phyloP scores from a whole-genome alignment of 2,797 vertebrate species.

The Anguilla megastoma region DNA sequence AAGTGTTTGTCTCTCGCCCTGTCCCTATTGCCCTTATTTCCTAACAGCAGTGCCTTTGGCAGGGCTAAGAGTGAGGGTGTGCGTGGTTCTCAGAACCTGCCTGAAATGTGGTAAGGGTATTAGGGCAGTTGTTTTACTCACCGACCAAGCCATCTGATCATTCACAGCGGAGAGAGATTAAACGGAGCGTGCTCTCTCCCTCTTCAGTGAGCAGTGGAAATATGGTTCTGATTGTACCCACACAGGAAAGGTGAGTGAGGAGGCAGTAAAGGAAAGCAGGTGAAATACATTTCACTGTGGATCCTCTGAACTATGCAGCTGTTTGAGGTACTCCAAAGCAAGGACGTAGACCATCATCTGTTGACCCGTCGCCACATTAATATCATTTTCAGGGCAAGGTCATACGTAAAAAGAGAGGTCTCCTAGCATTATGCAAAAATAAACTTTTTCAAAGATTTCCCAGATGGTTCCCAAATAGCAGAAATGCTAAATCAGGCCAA shows the following conservation, averaged over 20 bases:
- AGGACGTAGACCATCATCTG: background rate
- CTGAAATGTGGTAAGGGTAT: background rate
- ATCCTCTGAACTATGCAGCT: background rate
- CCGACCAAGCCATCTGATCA: slow-evolving; percentile 52
- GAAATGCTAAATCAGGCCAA: slow-evolving; percentile 55
- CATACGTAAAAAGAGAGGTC: slow-evolving; percentile 34
- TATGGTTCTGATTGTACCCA: background rate
- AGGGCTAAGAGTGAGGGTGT: background rate
- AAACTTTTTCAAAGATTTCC: slow-evolving; percentile 25
- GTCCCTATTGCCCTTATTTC: background rate
- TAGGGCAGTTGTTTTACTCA: slow-evolving; percentile 47
- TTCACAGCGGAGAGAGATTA: slow-evolving; percentile 49
- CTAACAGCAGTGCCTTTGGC: background rate
- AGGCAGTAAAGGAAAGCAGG: background rate
- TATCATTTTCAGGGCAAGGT: slow-evolving; percentile 55
- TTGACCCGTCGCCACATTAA: background rate
- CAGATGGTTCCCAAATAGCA: slow-evolving; percentile 37
- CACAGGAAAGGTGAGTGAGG: slow-evolving; percentile 16
- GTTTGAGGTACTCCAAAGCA: background rate
- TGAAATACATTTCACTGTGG: background rate
- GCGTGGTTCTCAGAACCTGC: background rate
- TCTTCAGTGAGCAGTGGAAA: slow-evolving; percentile 33
- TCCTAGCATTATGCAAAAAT: slow-evolving; percentile 7
- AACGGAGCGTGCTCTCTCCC: slow-evolving; percentile 44
- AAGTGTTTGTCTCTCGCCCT: slow-evolving; percentile 10